phyloP scores from a whole-genome alignment of 2,113 vertebrate genomes.

The Bubo bubo region DNA sequence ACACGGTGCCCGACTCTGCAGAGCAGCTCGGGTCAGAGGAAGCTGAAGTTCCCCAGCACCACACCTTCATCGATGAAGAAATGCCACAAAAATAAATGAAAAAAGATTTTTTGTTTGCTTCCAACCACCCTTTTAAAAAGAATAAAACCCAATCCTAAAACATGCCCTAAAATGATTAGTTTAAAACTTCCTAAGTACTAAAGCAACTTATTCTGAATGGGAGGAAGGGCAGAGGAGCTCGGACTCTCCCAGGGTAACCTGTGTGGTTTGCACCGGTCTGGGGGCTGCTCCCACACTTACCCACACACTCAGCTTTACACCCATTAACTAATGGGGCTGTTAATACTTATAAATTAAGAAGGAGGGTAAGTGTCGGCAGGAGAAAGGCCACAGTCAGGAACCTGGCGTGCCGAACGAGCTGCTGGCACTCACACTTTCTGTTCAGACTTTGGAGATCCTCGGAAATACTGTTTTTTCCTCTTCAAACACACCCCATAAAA shows the following conservation, averaged over 20 bases:
- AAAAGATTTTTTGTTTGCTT: not conserved
- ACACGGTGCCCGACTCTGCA: not conserved
- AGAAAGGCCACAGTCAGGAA: not conserved
- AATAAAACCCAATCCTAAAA: not conserved
- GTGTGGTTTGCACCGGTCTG: not conserved
- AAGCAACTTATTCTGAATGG: not conserved
- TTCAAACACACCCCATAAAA: not conserved
- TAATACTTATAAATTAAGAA: not conserved
- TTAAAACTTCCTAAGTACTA: slow-evolving; percentile 27
- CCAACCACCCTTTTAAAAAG: not conserved
- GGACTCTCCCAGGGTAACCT: not conserved
- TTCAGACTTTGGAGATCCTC: not conserved
- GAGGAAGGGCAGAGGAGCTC: not conserved
- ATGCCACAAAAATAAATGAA: not conserved
- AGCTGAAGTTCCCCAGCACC: not conserved
- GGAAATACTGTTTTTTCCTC: not conserved
- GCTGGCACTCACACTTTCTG: not conserved
- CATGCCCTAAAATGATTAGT: not conserved
- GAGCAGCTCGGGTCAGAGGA: not conserved
- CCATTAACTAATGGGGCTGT: not conserved
- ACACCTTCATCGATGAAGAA: not conserved
- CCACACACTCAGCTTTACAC: not conserved
- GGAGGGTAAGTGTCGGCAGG: not conserved
- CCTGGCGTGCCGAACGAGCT: not conserved
- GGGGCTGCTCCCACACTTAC: not conserved